Evolutionary conservation across 2,113 vertebrate species (phyloP).

Genomic region (Megaceryle maxima): DNA sequence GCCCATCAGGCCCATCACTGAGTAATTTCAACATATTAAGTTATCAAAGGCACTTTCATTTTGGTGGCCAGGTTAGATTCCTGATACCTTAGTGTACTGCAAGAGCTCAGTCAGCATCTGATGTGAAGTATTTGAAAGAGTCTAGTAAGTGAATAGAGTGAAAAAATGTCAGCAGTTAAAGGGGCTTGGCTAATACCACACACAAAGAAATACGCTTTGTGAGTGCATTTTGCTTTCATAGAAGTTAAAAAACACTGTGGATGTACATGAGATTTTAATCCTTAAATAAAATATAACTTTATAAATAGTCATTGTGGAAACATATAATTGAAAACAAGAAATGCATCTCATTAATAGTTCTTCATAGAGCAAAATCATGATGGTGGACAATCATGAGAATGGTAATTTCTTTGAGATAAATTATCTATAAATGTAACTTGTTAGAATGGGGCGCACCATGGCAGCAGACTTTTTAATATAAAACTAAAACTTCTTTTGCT

Average conservation of each 20-base stretch:
- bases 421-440: background rate
- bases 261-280: background rate
- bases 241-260: background rate
- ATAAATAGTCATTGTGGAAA: background rate
- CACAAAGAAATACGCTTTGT: background rate
- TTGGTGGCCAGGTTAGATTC: background rate
- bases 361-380: background rate
- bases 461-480: background rate
- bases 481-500: background rate
- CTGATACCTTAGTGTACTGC: background rate
- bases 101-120: background rate
- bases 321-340: background rate
- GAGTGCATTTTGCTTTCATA: background rate
- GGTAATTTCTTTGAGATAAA: background rate
- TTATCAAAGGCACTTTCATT: background rate
- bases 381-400: background rate
- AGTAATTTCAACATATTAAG: background rate
- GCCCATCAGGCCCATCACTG: background rate
- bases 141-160: background rate
- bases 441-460: background rate
- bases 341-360: background rate
- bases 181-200: background rate
- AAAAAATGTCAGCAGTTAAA: background rate
- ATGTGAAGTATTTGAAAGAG: background rate
- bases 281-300: background rate